Evolutionary conservation across 2,888 invertebrate species (phyloP).

Genomic region (Perizoma flavofasciatum): DNA sequence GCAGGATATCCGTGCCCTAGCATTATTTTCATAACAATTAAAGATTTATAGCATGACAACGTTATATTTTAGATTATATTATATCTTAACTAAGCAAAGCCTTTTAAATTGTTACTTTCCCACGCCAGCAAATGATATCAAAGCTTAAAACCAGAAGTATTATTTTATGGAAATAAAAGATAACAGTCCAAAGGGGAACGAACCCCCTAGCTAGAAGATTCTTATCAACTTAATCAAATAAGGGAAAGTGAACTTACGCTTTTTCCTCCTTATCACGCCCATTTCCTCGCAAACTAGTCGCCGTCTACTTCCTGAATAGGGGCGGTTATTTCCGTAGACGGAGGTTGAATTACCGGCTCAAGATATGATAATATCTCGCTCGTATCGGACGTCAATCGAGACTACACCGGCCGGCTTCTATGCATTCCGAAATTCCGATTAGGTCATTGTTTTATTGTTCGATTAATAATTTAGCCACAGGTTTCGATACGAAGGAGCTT

Average conservation of each 20-base stretch:
- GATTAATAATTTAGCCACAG: conserved; percentile 12
- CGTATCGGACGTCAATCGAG: conserved; percentile 65
- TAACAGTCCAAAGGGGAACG: not conserved
- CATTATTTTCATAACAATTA: conserved; percentile 38
- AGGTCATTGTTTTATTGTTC: conserved; percentile 68
- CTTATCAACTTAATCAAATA: conserved; percentile 35
- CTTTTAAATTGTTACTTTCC: not conserved
- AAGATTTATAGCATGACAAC: conserved; percentile 18
- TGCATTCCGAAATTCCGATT: conserved; percentile 65
- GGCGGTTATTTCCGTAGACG: conserved; percentile 49
- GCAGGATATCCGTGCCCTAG: conserved; percentile 48
- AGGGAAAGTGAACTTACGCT: conserved; percentile 74
- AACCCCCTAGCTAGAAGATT: conserved; percentile 5
- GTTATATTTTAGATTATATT: conserved; percentile 10
- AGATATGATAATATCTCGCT: conserved; percentile 54
- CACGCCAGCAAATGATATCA: not conserved
- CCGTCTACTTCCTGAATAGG: conserved; percentile 58
- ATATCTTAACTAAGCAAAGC: not conserved
- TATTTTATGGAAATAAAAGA: not conserved
- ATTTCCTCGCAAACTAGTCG: conserved; percentile 65
- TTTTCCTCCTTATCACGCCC: conserved; percentile 79
- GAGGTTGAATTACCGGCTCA: conserved; percentile 53
- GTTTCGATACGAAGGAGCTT: conserved; percentile 26
- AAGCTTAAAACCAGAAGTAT: not conserved
- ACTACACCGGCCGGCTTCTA: conserved; percentile 59